Evolutionary conservation across 2,888 invertebrate species (phyloP), one percentile per base, ranked within the genome.

Genomic region (Tiliacea aurago): DNA sequence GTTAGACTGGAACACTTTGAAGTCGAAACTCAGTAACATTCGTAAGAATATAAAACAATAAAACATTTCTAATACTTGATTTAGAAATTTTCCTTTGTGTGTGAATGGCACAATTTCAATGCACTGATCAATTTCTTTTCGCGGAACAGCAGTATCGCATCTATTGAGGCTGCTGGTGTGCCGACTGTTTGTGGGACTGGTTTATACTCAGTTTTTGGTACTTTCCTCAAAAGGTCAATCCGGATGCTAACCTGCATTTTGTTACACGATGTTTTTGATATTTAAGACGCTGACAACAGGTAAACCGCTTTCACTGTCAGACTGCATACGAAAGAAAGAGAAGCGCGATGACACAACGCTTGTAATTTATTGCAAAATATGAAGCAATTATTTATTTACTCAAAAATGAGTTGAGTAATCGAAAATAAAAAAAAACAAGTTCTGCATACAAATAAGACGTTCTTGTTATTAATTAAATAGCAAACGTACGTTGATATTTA

Each of bases 31-130:
- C 2, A n/a, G 61, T 23, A 41, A 59, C 20, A 62, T 45, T 51
- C n/a, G 3, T 51, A 64, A 64, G 6, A 66, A 5, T 37, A 6
- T 5, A 37, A 37, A 28, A 23, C n/a, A n/a, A n/a, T 49, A 61
- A 20, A 33, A 18, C 1, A 45, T 53, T 76, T 61, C 41, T 15
- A 55, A 76, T 53, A 20, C 33, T 58, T n/a, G 56, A 51, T 65
- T 63, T 73, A 73, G 76, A 75, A 49, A 43, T 76, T 65, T 61
- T 33, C 4, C 18, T 61, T 49, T 18, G 56, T 51, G 58, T 76
- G 76, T 55, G 77, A 63, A 76, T 61, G 53, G 47, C 53, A 70
- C 66, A 62, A 66, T 56, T 78, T 67, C n/a, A 51, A 45, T 41
- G 47, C 45, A 59, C 68, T 64, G 58, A 59, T 78, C 33, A 59